These are phyloP conservation scores for Xiphorhynchus erythropygius DNA, from an alignment of 2,797 vertebrate genomes.

Conservation along the genomic window DNA sequence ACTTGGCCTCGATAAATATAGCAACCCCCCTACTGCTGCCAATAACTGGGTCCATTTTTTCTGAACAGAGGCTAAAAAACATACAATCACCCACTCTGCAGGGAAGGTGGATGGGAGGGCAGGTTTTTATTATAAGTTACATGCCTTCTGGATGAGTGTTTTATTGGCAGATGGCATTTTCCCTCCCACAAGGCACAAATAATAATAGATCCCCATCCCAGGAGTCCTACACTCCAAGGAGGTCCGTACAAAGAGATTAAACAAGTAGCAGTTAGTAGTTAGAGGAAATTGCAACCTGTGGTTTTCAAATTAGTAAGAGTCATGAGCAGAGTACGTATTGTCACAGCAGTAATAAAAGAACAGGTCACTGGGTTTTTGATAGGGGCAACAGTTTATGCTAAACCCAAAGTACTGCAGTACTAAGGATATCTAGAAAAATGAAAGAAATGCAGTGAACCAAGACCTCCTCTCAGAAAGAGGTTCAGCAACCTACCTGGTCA, in stretches of 20 bases:
- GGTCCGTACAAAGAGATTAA: slow-evolving; percentile 54
- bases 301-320: slow-evolving; percentile 63
- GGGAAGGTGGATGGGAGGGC: slow-evolving; percentile 13
- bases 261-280: slow-evolving; percentile 58
- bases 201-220: slow-evolving; percentile 46
- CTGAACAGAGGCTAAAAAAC: slow-evolving; percentile 31
- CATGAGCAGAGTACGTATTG: slow-evolving; percentile 11
- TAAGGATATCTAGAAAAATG: neutral
- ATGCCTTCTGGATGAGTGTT: slow-evolving; percentile 64
- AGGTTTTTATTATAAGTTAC: slow-evolving; percentile 49
- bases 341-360: slow-evolving; percentile 6
- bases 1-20: slow-evolving; percentile 59
- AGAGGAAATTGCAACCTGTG: slow-evolving; percentile 57
- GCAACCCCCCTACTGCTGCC: slow-evolving; percentile 18
- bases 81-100: slow-evolving; percentile 54
- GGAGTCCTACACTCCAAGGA: slow-evolving; percentile 41
- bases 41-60: slow-evolving; percentile 34
- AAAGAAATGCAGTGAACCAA: neutral
- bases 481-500: neutral
- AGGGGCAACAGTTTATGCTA: neutral
- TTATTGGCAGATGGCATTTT: slow-evolving; percentile 60
- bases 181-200: slow-evolving; percentile 46
- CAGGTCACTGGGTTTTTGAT: slow-evolving; percentile 2
- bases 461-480: neutral
- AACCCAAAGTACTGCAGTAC: neutral